These are phyloP conservation scores for Lindbergichthys nudifrons DNA, from an alignment of 2,797 vertebrate genomes.

Conservation along the genomic window DNA sequence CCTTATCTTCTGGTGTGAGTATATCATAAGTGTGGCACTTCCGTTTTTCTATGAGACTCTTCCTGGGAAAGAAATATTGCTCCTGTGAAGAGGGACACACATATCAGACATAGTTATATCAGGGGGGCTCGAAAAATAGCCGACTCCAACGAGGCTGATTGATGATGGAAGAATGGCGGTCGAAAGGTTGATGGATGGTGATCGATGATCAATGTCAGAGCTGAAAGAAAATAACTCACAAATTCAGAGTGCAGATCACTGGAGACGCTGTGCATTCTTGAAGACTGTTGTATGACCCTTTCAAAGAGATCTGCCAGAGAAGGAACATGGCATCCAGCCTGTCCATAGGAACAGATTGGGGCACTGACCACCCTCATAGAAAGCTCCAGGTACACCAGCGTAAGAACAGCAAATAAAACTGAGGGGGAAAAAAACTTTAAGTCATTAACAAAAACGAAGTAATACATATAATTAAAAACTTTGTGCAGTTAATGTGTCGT, in stretches of 20 bases:
- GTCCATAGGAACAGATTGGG: slow-evolving; percentile 47
- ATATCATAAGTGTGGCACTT: slow-evolving; percentile 81
- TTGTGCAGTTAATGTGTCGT: background rate
- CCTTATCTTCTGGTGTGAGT: slow-evolving; percentile 78
- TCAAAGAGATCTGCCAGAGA: slow-evolving; percentile 77
- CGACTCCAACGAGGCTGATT: slow-evolving; percentile 25
- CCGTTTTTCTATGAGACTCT: slow-evolving; percentile 66
- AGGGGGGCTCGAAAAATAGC: background rate
- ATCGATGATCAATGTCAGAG: slow-evolving; percentile 46
- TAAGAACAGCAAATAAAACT: slow-evolving; percentile 51
- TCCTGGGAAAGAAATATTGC: slow-evolving; percentile 67
- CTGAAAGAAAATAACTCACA: slow-evolving; percentile 53
- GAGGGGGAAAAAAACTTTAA: background rate
- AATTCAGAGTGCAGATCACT: slow-evolving; percentile 75
- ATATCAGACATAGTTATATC: background rate
- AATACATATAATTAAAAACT: background rate
- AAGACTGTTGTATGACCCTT: slow-evolving; percentile 78
- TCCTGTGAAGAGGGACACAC: slow-evolving; percentile 60
- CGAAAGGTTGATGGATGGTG: slow-evolving; percentile 33
- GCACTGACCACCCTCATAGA: slow-evolving; percentile 13
- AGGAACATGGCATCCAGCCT: slow-evolving; percentile 53
- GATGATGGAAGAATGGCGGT: slow-evolving; percentile 40
- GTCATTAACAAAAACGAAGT: background rate
- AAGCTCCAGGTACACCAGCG: slow-evolving; percentile 55
- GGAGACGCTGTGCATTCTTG: slow-evolving; percentile 79